These are phyloP conservation scores for Pterocles orientalis DNA, from an alignment of 2,113 vertebrate genomes.

Conservation along the genomic window DNA sequence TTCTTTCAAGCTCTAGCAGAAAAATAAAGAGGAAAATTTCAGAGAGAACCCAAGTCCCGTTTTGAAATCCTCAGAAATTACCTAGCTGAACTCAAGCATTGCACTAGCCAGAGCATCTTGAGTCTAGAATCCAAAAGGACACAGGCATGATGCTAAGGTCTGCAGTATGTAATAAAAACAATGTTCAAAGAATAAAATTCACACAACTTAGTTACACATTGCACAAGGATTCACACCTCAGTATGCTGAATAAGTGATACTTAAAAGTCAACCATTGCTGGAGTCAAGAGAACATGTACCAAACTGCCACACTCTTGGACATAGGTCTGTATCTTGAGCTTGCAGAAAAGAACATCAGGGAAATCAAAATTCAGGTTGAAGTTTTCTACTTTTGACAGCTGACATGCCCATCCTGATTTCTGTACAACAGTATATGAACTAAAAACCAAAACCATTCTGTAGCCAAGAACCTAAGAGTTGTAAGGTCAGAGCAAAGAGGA, in stretches of 20 bases:
- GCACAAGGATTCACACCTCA: background rate
- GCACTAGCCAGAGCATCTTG: background rate
- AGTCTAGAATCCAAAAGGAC: background rate
- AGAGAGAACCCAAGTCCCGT: background rate
- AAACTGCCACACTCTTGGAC: background rate
- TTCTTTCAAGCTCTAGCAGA: background rate
- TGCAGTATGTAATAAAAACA: background rate
- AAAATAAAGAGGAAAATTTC: background rate
- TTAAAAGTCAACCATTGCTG: background rate
- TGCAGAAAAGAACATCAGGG: background rate
- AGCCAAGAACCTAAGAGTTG: background rate
- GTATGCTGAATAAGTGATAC: background rate
- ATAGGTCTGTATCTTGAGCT: background rate
- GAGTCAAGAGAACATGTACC: background rate
- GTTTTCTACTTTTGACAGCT: background rate
- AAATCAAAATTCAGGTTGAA: constrained; percentile 6
- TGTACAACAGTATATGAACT: accelerated
- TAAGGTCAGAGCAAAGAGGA: background rate
- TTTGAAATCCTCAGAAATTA: background rate
- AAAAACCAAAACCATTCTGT: background rate
- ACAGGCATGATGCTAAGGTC: background rate
- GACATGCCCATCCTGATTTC: background rate
- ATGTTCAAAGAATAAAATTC: background rate
- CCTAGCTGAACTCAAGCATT: background rate
- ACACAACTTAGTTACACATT: background rate